phyloP scores from a whole-genome alignment of 2,797 vertebrate species.

The Pseudochaenichthys georgianus region DNA sequence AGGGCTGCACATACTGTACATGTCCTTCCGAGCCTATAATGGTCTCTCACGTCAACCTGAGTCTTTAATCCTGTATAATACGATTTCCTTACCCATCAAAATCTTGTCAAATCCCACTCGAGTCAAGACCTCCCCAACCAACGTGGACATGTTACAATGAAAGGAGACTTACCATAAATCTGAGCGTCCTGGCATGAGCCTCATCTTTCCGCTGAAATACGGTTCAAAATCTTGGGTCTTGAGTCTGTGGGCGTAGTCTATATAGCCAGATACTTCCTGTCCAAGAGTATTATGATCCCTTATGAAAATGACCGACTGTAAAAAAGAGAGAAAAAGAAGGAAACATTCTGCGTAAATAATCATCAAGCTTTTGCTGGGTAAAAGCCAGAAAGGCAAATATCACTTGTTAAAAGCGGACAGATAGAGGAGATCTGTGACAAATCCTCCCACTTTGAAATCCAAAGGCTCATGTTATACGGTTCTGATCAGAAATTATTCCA shows the following conservation, averaged over 20 bases:
- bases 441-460: conserved; percentile 65
- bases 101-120: conserved; percentile 57
- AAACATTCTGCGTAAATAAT: conserved; percentile 81
- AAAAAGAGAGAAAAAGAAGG: conserved; percentile 69
- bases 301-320: conserved; percentile 93
- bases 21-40: conserved; percentile 39
- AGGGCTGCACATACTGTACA: conserved; percentile 21
- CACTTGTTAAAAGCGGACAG: conserved; percentile 58
- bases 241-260: conserved; percentile 91
- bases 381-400: conserved; percentile 45
- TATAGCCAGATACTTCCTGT: conserved; percentile 93
- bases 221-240: conserved; percentile 89
- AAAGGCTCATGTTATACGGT: conserved; percentile 38
- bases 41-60: conserved; percentile 49
- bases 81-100: conserved; percentile 68
- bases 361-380: conserved; percentile 50
- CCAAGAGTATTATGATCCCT: conserved; percentile 86
- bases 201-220: conserved; percentile 89
- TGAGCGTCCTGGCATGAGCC: conserved; percentile 85
- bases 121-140: conserved; percentile 44
- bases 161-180: conserved; percentile 89
- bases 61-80: conserved; percentile 64
- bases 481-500: conserved; percentile 33
- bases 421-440: conserved; percentile 59
- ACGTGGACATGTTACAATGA: conserved; percentile 60